Percentiles rank a stretch among this genome's conserved stretches.
These are phyloP conservation scores for Ormyrus rosae DNA, from an alignment of 2,888 invertebrate genomes.

Conservation along the genomic window DNA sequence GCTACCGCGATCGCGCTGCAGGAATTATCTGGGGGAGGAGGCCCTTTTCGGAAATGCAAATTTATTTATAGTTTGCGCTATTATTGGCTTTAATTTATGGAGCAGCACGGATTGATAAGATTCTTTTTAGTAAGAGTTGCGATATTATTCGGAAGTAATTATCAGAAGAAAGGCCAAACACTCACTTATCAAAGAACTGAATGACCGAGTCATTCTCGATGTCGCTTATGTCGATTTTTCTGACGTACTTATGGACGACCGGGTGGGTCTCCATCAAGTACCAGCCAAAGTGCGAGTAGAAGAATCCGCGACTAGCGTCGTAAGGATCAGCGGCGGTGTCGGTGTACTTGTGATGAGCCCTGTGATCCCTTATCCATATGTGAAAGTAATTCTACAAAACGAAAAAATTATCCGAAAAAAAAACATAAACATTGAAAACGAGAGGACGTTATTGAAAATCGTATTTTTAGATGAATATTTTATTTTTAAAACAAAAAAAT, in stretches of 20 bases:
- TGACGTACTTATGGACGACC: constrained; percentile 86
- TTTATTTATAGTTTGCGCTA: neutral
- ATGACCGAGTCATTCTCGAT: constrained; percentile 87
- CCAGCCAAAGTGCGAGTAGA: constrained; percentile 97
- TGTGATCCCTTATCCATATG: constrained; percentile 77
- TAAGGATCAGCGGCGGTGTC: constrained; percentile 91
- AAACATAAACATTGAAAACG: no score
- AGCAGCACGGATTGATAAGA: no score
- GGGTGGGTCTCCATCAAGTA: constrained; percentile 94
- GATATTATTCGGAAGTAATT: no score
- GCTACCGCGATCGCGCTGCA: no score
- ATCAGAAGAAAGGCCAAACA: neutral
- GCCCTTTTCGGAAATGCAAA: no score
- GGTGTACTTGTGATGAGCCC: constrained; percentile 85
- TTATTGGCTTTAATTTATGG: neutral
- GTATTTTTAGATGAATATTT: no score
- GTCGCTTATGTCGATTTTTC: constrained; percentile 89
- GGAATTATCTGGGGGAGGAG: no score
- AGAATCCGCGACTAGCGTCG: constrained; percentile 89
- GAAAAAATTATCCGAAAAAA: no score
- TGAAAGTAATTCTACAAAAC: constrained; percentile 66
- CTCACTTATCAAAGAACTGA: constrained; percentile 86
- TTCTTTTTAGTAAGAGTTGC: no score
- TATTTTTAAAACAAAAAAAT: no score
- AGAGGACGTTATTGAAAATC: no score